Evolutionary conservation across 2,113 vertebrate genomes (phyloP), one percentile per base, ranked within the genome.

Genomic region (Lophochroa leadbeateri): DNA sequence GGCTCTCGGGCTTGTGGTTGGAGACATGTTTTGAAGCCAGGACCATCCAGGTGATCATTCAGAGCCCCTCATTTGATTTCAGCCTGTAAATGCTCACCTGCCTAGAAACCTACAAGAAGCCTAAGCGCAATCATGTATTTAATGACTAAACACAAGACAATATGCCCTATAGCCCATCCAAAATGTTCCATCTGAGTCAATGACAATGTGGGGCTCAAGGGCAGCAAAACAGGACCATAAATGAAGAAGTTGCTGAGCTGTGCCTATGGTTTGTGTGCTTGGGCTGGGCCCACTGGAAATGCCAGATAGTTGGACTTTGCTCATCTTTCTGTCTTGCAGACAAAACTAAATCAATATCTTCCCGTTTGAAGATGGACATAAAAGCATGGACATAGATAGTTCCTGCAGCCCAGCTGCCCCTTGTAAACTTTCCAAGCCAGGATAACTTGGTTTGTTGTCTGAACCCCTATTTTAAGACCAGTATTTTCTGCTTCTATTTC

Each of bases 201-300:
- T 47, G 41, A 41, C 14, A 53, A 29, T 10, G 14, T 41, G 47
- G 9, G 25, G 19, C 49, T 57, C 39, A 31, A 76, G 21, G 44
- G 11, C 49, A 90, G 35, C 23, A 82, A 91, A 87, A 76, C 16
- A 29, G 17, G 18, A 52, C 11, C 27, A 28, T 20, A 69, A 49
- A 76, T 23, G 17, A 82, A 18, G 47, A 78, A 55, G 5, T 0
- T 70, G 16, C 14, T 85, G 70, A 85, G 19, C 47, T 72, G 27
- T 76, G 9, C 23, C 21, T 65, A 9, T 0, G 0, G 19, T 63
- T 61, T 46, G n/a, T 52, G 53, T 43, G 11, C 20, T 5, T 17
- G 12, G 11, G 12, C 33, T 63, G 50, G 81, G 60, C 3, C 43
- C 17, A 29, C 20, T 49, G 57, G 33, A 80, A 92, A 67, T 25